Percentiles rank a stretch among this genome's conserved stretches.
Evolutionary conservation across 2,113 vertebrate genomes (phyloP).

Genomic region (Hystrix cristata): DNA sequence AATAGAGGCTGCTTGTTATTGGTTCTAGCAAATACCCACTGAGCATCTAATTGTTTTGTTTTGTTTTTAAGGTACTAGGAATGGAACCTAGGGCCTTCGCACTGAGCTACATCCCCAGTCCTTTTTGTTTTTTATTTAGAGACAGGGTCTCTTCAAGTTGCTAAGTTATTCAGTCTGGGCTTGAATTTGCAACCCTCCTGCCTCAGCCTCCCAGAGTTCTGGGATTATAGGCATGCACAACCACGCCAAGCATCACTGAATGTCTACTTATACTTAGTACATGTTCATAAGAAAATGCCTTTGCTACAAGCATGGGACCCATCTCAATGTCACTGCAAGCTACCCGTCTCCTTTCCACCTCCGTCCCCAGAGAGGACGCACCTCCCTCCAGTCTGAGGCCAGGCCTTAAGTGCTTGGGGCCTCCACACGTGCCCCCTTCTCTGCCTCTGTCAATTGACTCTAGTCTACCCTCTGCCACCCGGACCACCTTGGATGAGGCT

Average conservation of each 20-base stretch:
- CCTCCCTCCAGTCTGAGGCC: background rate
- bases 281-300: accelerated
- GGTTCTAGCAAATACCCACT: background rate
- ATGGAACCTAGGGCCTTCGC: background rate
- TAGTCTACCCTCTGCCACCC: too few relatives aligned
- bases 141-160: background rate
- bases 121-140: background rate
- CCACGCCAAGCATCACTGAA: background rate
- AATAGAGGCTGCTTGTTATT: background rate
- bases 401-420: background rate
- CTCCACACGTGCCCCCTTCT: background rate
- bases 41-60: background rate
- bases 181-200: background rate
- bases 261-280: background rate
- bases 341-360: background rate
- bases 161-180: background rate
- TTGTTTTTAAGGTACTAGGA: background rate
- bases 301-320: background rate
- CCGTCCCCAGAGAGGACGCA: accelerated
- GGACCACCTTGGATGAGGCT: background rate
- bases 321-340: accelerated
- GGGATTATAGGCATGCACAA: background rate
- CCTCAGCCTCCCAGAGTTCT: background rate
- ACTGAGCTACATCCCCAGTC: background rate
- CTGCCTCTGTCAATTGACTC: accelerated